Evolutionary conservation across 2,888 invertebrate genomes (phyloP).

Genomic region (Acronicta psi): DNA sequence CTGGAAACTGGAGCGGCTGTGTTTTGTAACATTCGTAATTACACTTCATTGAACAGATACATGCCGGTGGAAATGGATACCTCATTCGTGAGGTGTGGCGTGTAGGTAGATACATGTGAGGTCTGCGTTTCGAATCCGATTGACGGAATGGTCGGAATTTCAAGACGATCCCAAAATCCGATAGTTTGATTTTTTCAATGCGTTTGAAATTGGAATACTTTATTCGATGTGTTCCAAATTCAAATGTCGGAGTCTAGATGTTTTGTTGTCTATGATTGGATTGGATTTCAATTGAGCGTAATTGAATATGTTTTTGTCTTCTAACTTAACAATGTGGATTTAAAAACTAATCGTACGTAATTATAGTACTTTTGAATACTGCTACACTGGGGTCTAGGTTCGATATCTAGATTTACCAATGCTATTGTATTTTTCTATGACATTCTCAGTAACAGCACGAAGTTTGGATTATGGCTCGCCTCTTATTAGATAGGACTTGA

Average conservation of each 20-base stretch:
- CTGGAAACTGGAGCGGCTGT: conserved; percentile 68
- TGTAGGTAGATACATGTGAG: conserved; percentile 46
- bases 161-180: conserved; percentile 21
- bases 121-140: conserved; percentile 31
- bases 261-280: background rate
- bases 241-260: background rate
- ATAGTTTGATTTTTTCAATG: conserved; percentile 10
- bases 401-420: no score
- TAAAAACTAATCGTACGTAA: no score
- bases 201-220: conserved; percentile 38
- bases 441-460: no score
- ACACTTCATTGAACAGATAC: conserved; percentile 67
- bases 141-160: conserved; percentile 41
- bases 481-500: no score
- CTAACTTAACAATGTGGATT: no score
- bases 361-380: no score
- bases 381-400: no score
- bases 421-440: no score
- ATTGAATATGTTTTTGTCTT: background rate
- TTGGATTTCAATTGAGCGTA: conserved; percentile 8
- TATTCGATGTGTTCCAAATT: conserved; percentile 5
- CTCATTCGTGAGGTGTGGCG: conserved; percentile 54
- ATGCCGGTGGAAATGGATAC: conserved; percentile 58
- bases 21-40: conserved; percentile 74
- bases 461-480: no score